Evolutionary conservation across 1,140 invertebrate species (phyloP), one percentile per base, ranked within the genome.

Genomic region (Heliconius himera): DNA sequence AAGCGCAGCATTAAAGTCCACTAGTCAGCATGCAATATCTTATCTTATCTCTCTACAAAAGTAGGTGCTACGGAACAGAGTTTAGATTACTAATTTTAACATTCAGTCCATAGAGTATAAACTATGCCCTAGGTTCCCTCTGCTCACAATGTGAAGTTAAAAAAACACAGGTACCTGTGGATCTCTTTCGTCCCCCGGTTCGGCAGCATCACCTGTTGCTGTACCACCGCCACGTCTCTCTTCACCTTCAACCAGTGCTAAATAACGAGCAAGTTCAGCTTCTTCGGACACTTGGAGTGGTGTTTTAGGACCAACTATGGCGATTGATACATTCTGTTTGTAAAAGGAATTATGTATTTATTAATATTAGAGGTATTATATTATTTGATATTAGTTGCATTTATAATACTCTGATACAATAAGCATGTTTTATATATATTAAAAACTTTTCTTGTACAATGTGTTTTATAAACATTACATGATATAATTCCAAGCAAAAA

Each of bases 311-410:
- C 98, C 98, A 22, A 99, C 98, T 84, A 99, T 96, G 1, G 97
- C 98, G 87, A 99, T 97, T 0, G 98, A 99, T 70, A 99, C 98
- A 93, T 99, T 99, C 97, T 98, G 91, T 5, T 26, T 92, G 93
- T 20, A 74, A 38, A 41, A 76, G 29, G 6, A 33, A 49, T 70
- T n/a, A 70, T 79, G 49, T 54, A 16, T 70, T 60, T n/a, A 74
- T 26, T 46, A 73, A 51, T 74, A 74, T 26, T 49, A 46, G 13
- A 46, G 41, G 13, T 46, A 46, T 16, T 26, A 9, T 51, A 51
- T 51, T 51, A 20, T 18, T 51, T 51, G 0, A 18, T 51, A 18
- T 16, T 51, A 46, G 41, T 13, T 46, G 4, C 41, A 46, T 46
- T 46, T 46, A 13, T 4, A 46, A 46, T 16, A 16, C 41, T 46